Percentiles rank a stretch among this genome's conserved stretches.
phyloP scores from a whole-genome alignment of 1,140 invertebrate species.

The roundworm (Caenorhabditis elegans) region WBcel235 BX284605.5:8255001-8255500 shows the following conservation, averaged over 20 bases:
- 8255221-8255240: neutral
- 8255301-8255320: neutral
- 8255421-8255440: too few relatives aligned
- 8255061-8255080: neutral
- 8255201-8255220: neutral
- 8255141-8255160: constrained; percentile 19
- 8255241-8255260: neutral
- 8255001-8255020: too few relatives aligned
- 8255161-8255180: neutral
- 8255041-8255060: too few relatives aligned
- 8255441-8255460: too few relatives aligned
- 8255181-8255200: neutral
- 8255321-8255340: neutral
- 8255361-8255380: too few relatives aligned
- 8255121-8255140: constrained; percentile 6
- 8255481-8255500: too few relatives aligned
- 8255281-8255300: neutral
- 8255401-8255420: too few relatives aligned
- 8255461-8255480: too few relatives aligned
- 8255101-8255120: neutral
- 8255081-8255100: neutral
- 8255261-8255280: neutral
- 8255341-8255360: too few relatives aligned
- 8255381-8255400: too few relatives aligned
- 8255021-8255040: too few relatives aligned